Evolutionary conservation across 1,140 invertebrate genomes (phyloP), one percentile per base, ranked within the genome.

Genomic region (Asbolus verrucosus): DNA sequence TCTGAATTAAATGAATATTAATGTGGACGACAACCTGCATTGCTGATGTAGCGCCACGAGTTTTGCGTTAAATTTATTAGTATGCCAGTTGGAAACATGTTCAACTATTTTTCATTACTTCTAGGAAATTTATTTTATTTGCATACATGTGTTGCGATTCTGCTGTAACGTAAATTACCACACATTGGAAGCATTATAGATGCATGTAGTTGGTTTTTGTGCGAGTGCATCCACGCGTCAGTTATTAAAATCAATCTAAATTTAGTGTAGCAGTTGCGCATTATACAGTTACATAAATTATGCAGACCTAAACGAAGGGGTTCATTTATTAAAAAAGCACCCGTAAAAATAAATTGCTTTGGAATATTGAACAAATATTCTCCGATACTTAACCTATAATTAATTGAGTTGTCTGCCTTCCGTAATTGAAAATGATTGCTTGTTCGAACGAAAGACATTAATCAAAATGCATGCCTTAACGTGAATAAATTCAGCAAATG

Each of bases 1-100:
- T 24, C 46, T 54, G 46, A 19, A 54, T 54, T 54, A 54, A 30
- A 54, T 54, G 46, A 54, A 54, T 54, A 54, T 54, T 54, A 54
- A 54, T 54, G 46, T 31, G 2, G 21, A n/a, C 46, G 46, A 54
- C 46, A 54, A 54, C 14, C 46, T 54, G 46, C 46, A 54, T 54
- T 54, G 46, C 46, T 54, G 46, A 54, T 54, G 46, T 54, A 21
- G 46, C 46, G 46, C 46, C 14, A 13, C 14, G 24, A 27, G n/a
- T 27, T 30, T 24, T 27, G 46, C 46, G 46, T 54, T 54, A 54
- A 54, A 54, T 54, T 54, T 54, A 54, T 54, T 54, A 54, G 46
- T 27, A 54, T 54, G 19, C 21, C 21, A 11, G 46, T 54, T n/a
- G 46, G 46, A 27, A 54, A 54, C 21, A 54, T 54, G 46, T 54